These are phyloP conservation scores for Drosophila austrosaltans DNA, from an alignment of 2,888 invertebrate genomes.

Conservation along the genomic window DNA sequence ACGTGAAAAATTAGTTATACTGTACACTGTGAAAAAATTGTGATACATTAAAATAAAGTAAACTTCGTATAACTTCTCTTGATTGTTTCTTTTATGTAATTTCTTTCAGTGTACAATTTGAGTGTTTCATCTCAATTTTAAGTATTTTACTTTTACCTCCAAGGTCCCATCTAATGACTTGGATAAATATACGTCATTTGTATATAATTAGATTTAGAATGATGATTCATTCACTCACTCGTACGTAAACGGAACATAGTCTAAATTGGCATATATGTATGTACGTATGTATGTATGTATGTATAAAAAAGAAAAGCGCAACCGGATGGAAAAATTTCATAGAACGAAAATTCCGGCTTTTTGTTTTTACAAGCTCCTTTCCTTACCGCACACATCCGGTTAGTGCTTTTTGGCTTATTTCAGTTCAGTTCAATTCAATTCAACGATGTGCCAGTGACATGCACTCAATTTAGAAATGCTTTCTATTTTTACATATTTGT, in stretches of 20 bases:
- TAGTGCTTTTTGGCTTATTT: slow-evolving; percentile 12
- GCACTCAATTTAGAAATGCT: slow-evolving; percentile 44
- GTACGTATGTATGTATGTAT: not conserved
- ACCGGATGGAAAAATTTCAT: slow-evolving; percentile 18
- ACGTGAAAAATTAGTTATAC: not conserved
- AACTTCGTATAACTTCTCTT: not conserved
- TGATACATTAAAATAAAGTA: not conserved
- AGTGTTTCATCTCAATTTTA: slow-evolving; percentile 27
- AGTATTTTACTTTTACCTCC: slow-evolving; percentile 37
- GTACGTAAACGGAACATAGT: not conserved
- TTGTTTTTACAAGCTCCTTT: slow-evolving; percentile 24
- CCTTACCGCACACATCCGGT: slow-evolving; percentile 27
- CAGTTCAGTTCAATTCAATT: slow-evolving; percentile 42
- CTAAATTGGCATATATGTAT: not conserved
- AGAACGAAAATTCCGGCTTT: slow-evolving; percentile 40
- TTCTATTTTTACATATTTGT: slow-evolving; percentile 39
- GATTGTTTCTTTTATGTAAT: not conserved
- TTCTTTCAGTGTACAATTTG: slow-evolving; percentile 27
- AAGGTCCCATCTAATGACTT: slow-evolving; percentile 39
- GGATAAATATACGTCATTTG: slow-evolving; percentile 54
- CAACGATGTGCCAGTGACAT: slow-evolving; percentile 52
- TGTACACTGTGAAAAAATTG: slow-evolving; percentile 10
- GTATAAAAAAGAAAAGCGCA: not conserved
- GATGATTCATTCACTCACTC: slow-evolving; percentile 53
- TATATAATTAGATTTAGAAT: slow-evolving; percentile 41